Conservation (phyloP, 2,888 invertebrate species). For the Punctoribates punctum region DNA sequence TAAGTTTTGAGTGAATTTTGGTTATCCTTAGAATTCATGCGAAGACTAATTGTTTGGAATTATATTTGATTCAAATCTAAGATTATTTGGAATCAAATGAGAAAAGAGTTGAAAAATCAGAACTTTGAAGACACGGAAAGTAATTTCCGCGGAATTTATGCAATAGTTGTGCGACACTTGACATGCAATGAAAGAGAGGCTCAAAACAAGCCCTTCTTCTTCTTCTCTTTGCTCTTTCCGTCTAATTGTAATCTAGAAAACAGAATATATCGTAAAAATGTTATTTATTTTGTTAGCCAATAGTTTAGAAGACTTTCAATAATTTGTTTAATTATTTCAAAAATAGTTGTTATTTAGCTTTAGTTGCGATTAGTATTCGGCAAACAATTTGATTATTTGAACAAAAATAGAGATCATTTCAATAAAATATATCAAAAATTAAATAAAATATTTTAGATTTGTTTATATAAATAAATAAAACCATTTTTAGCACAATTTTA, state of each 20-base stretch:
- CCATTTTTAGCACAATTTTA: not conserved
- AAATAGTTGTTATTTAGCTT: not conserved
- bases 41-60: not conserved
- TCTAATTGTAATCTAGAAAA: slow-evolving; percentile 61
- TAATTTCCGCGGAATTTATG: not conserved
- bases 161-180: slow-evolving; percentile 12
- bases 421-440: not conserved
- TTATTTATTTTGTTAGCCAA: not conserved
- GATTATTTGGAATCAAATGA: not conserved
- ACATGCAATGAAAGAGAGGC: not conserved
- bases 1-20: too few relatives aligned
- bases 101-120: not conserved
- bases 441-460: not conserved
- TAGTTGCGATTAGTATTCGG: slow-evolving; percentile 11
- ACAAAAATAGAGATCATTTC: slow-evolving; percentile 1
- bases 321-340: not conserved
- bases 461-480: not conserved
- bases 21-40: not conserved
- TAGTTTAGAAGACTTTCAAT: not conserved
- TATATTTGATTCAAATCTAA: not conserved
- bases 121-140: not conserved
- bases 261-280: not conserved
- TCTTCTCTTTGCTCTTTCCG: slow-evolving; percentile 75
- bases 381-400: not conserved
- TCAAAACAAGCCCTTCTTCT: slow-evolving; percentile 79